These are phyloP conservation scores for Gallinago media DNA, from an alignment of 2,113 vertebrate genomes.

Conservation along the genomic window DNA sequence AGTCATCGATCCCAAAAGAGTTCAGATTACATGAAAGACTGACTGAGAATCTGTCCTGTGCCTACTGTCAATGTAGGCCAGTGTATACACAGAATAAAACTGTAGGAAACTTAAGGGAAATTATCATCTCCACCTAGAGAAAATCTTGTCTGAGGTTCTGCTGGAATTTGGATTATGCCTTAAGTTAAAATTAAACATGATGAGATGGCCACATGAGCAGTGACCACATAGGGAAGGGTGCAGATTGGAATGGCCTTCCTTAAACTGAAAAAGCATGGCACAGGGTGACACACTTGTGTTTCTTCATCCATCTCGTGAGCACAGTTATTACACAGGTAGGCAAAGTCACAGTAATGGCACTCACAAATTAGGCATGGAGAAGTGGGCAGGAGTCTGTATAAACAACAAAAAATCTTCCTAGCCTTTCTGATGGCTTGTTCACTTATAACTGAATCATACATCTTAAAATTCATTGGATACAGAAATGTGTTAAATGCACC, in stretches of 20 bases:
- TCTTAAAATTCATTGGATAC: background rate
- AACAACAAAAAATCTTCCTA: background rate
- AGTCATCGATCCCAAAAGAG: background rate
- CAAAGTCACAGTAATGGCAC: background rate
- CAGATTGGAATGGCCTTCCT: background rate
- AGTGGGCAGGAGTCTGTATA: background rate
- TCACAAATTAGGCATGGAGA: background rate
- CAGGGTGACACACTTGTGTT: background rate
- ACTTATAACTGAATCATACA: background rate
- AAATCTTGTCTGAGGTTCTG: background rate
- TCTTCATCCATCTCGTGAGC: background rate
- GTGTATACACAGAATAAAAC: background rate
- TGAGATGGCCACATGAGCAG: background rate
- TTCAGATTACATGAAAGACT: background rate
- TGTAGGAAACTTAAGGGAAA: background rate
- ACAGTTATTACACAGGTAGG: background rate
- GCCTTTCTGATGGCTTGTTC: background rate
- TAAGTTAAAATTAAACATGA: background rate
- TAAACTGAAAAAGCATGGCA: background rate
- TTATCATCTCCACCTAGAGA: background rate
- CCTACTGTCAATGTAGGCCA: background rate
- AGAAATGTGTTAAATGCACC: background rate
- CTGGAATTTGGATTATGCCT: background rate
- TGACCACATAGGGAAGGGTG: background rate
- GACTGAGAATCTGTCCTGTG: background rate